Percentiles rank a stretch among this genome's conserved stretches.
These are phyloP conservation scores for Hormiphora californensis DNA, from an alignment of 37 sponge, comb jelly and placozoan genomes.

Conservation along the genomic window DNA sequence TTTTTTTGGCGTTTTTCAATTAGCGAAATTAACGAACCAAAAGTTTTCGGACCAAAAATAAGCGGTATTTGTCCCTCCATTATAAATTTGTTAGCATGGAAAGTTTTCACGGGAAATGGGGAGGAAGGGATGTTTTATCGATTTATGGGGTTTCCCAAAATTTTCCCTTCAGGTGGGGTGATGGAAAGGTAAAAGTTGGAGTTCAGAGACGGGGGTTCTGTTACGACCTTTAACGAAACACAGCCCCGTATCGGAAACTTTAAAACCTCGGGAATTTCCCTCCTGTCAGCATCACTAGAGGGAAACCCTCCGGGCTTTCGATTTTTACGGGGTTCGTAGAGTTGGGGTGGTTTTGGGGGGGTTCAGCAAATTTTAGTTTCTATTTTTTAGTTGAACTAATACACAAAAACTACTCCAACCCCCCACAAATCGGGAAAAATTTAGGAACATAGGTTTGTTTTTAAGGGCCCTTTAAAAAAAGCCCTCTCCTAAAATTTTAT, in stretches of 20 bases:
- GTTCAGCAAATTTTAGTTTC: too few species aligned
- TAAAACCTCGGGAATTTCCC: conserved; percentile 65
- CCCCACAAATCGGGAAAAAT: not conserved
- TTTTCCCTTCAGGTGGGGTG: conserved; percentile 77
- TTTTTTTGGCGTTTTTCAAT: too few species aligned
- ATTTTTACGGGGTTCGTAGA: conserved; percentile 71
- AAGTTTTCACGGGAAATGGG: too few species aligned
- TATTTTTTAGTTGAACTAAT: not conserved
- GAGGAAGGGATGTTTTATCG: too few species aligned
- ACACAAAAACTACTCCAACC: not conserved
- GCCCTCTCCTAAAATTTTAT: too few species aligned
- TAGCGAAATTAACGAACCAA: too few species aligned
- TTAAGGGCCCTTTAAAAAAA: too few species aligned
- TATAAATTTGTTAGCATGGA: too few species aligned
- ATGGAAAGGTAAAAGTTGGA: conserved; percentile 97
- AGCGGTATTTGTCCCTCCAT: too few species aligned
- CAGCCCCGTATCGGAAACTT: conserved; percentile 72
- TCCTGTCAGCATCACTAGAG: conserved; percentile 83
- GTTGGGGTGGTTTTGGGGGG: not conserved
- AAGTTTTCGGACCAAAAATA: too few species aligned
- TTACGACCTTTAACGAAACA: conserved; percentile 90
- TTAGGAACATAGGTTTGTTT: not conserved
- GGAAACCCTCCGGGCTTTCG: conserved; percentile 93
- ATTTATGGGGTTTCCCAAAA: too few species aligned
- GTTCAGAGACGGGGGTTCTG: conserved; percentile 82